Evolutionary conservation across 2,797 vertebrate genomes (phyloP), one percentile per base, ranked within the genome.

Genomic region (Protosalanx chinensis): DNA sequence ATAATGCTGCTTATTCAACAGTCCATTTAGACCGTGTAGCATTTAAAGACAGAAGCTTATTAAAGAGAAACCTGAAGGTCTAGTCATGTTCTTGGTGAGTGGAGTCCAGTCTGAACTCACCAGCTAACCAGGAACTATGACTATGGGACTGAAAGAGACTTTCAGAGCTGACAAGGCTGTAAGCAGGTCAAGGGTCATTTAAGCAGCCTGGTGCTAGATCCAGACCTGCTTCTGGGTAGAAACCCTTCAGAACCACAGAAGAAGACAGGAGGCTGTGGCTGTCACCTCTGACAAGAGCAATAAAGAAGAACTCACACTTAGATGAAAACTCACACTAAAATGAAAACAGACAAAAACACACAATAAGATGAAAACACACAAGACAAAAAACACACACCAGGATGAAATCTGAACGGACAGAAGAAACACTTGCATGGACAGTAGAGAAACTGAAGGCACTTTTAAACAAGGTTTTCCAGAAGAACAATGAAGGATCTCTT

Each of bases 401-500:
- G 18, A 56, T n/a, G 51, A 56, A 16, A 46, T 3, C 41, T 12
- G 37, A 41, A 41, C 37, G 0, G 10, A 51, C 12, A 51, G 49
- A 51, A 51, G 12, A 18, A 16, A 56, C 51, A 56, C 51, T 56
- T 16, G 51, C 15, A 18, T 56, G 16, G 23, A 7, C 41, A 32
- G 65, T 30, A 23, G 35, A 61, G 58, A 16, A 7, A 62, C 56
- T 20, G 35, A 58, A 64, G 51, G 62, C 62, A 72, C 59, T 20
- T 23, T 27, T 18, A 35, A 60, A 70, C 57, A 66, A 41, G 37
- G 37, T 13, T 13, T 41, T 41, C 6, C 37, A 51, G 30, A 27
- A 49, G 49, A 35, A 69, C 8, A 61, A 58, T 84, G 41, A 46
- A 46, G 8, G 10, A 12, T 46, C 41, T 81, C 78, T 78, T 80